A percentile compares a stretch with the other conserved stretches of the same genome.
phyloP scores from a whole-genome alignment of 2,113 vertebrate genomes.

The Ellobius talpinus region DNA sequence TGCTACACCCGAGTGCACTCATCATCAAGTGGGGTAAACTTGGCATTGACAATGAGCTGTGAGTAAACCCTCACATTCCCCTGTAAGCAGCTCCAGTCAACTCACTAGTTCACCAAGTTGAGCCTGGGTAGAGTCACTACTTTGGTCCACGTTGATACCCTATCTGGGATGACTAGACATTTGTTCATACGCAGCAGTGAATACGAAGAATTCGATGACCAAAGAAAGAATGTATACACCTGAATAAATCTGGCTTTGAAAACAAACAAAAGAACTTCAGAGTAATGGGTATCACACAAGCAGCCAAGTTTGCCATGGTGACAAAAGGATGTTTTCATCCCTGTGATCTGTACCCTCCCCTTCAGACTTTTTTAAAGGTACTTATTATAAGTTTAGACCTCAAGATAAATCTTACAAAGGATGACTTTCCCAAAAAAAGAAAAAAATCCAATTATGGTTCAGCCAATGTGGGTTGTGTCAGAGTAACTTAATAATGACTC shows the following conservation, averaged over 20 bases:
- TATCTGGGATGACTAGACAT: not conserved
- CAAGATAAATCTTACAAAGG: conserved; percentile 15
- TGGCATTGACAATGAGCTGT: not conserved
- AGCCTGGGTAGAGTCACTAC: not conserved
- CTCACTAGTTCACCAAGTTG: not conserved
- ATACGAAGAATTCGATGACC: not conserved
- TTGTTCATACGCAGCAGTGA: not conserved
- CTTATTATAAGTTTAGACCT: conserved; percentile 1
- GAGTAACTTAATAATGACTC: not conserved
- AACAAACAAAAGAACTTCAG: not conserved
- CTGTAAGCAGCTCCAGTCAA: no score
- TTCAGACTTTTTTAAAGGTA: not conserved
- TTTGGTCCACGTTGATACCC: not conserved
- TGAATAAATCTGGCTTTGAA: not conserved
- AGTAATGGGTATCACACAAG: not conserved
- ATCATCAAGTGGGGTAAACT: no score
- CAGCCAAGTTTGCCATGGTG: not conserved
- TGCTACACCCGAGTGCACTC: no score
- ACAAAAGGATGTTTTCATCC: not conserved
- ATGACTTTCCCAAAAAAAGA: not conserved
- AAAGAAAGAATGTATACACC: not conserved
- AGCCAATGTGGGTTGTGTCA: not conserved
- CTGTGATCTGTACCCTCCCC: not conserved
- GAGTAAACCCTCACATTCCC: no score
- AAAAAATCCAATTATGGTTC: not conserved